These are phyloP conservation scores for Cephonodes hylas DNA, from an alignment of 2,888 invertebrate genomes.

Conservation along the genomic window DNA sequence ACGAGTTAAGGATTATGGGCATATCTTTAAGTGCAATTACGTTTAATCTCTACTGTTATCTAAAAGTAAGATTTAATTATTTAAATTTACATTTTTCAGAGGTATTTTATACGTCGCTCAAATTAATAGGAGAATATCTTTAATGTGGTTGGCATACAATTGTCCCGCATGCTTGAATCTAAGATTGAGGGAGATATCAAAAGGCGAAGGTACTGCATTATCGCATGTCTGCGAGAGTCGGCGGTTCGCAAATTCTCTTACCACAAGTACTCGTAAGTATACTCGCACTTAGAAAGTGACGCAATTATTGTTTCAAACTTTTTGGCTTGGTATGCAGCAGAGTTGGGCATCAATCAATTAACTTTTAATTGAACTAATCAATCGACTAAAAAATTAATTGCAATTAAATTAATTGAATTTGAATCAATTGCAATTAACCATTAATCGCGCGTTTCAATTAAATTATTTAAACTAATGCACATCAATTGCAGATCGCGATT, in stretches of 20 bases:
- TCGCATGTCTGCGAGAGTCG: slow-evolving; percentile 21
- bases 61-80: background rate
- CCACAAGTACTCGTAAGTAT: slow-evolving; percentile 20
- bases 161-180: slow-evolving; percentile 25
- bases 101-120: background rate
- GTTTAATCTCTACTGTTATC: slow-evolving; percentile 28
- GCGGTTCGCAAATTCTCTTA: slow-evolving; percentile 19
- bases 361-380: too few relatives aligned
- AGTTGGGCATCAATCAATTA: too few relatives aligned
- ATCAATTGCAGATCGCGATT: too few relatives aligned
- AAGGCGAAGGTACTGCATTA: slow-evolving; percentile 29
- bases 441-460: too few relatives aligned
- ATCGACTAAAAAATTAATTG: too few relatives aligned
- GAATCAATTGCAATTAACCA: too few relatives aligned
- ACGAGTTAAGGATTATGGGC: slow-evolving; percentile 57
- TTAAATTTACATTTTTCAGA: background rate
- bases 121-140: background rate
- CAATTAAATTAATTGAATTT: too few relatives aligned
- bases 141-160: background rate
- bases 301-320: background rate
- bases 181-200: slow-evolving; percentile 36
- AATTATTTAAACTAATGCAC: too few relatives aligned
- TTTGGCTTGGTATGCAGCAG: too few relatives aligned
- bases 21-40: slow-evolving; percentile 46
- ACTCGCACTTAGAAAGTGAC: background rate